Conservation (phyloP, 1,140 invertebrate species). For the Cotesia glomerata region DNA sequence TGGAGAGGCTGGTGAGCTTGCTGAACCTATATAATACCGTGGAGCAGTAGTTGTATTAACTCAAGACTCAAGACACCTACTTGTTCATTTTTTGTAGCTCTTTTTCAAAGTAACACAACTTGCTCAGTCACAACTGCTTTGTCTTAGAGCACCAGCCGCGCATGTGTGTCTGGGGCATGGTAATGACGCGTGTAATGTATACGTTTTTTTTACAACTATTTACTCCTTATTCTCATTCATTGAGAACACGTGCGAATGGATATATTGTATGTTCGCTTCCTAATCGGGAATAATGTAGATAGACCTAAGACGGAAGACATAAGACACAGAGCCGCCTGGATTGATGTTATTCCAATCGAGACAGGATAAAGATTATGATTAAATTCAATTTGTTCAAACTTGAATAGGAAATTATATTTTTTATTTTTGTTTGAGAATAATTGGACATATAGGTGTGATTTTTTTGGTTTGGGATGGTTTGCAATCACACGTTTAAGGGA, state of each 20-base stretch:
- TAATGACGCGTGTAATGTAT: constrained; percentile 36
- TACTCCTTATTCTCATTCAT: background rate
- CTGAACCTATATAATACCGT: background rate
- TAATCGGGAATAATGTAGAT: background rate
- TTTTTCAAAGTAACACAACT: background rate
- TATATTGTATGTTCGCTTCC: background rate
- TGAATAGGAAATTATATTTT: too few species aligned
- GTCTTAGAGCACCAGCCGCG: constrained; percentile 21
- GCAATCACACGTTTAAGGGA: too few species aligned
- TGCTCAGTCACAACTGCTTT: constrained; percentile 21
- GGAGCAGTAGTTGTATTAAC: constrained; percentile 15
- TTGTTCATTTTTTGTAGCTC: constrained; percentile 18
- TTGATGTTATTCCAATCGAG: too few species aligned
- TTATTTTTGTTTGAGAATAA: too few species aligned
- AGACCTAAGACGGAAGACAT: background rate
- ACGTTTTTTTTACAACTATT: constrained; percentile 2
- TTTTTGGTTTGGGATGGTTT: too few species aligned
- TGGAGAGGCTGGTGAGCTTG: constrained; percentile 8
- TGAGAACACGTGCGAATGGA: constrained; percentile 19
- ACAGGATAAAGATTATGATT: too few species aligned
- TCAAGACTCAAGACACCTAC: constrained; percentile 28
- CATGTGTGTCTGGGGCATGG: constrained; percentile 30
- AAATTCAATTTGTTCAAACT: too few species aligned
- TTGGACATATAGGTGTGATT: too few species aligned
- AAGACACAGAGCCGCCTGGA: too few species aligned